Evolutionary conservation across 2,113 vertebrate species (phyloP).

Genomic region (Percopsis transmontana): DNA sequence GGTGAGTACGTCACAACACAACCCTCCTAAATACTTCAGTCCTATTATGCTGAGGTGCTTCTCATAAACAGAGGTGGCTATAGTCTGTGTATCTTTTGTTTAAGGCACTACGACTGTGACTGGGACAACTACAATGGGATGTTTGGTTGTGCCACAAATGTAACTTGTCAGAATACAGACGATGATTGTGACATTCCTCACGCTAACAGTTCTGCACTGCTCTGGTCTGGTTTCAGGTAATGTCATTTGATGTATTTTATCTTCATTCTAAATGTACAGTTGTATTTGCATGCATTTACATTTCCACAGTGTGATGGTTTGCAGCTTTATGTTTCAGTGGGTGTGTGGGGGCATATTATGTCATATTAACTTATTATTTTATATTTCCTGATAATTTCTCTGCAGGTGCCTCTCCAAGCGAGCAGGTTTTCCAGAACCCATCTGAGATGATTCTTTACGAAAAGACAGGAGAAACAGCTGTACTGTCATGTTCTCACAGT

Average conservation of each 20-base stretch:
- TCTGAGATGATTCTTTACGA: constrained; percentile 8
- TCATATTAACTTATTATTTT: not conserved
- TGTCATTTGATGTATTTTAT: not conserved
- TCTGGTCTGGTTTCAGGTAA: constrained; percentile 33
- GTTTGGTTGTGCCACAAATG: no score
- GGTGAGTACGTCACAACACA: no score
- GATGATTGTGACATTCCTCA: constrained; percentile 10
- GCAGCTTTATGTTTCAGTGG: no score
- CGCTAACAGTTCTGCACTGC: not conserved
- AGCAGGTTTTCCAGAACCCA: constrained; percentile 35
- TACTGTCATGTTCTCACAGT: constrained; percentile 48
- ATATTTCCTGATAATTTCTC: not conserved
- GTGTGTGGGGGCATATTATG: not conserved
- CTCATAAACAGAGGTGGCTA: no score
- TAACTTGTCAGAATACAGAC: not conserved
- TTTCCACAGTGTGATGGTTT: not conserved
- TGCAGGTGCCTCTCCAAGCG: constrained; percentile 27
- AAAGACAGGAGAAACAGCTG: not conserved
- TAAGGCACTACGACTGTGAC: no score
- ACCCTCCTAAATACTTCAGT: no score
- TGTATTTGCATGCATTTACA: not conserved
- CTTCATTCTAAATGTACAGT: not conserved
- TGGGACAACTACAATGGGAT: no score
- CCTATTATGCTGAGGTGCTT: no score
- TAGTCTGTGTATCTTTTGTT: not conserved